phyloP scores from a whole-genome alignment of 2,888 invertebrate genomes.

The Lasioglossum figueresi region DNA sequence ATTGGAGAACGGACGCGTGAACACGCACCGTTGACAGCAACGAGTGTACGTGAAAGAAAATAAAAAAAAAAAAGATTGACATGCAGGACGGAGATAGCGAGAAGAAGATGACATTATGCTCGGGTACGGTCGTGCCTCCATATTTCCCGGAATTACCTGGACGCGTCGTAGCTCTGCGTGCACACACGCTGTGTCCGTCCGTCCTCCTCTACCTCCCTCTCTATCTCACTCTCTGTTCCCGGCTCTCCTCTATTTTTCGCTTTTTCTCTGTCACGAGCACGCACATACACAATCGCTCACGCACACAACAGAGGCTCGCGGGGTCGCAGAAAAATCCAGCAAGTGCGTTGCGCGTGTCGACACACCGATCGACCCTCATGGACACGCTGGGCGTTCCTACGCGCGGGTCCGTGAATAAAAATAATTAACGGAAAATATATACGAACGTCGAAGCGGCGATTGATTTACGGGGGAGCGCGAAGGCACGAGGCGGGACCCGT shows the following conservation, averaged over 20 bases:
- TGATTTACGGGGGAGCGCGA: conserved; percentile 78
- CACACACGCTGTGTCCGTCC: conserved; percentile 2
- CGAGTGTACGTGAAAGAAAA: conserved; percentile 43
- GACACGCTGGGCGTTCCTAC: conserved; percentile 70
- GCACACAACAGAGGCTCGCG: conserved; percentile 13
- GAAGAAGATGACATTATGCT: conserved; percentile 48
- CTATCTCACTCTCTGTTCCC: not conserved
- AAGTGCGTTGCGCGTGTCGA: conserved; percentile 30
- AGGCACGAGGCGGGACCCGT: conserved; percentile 74
- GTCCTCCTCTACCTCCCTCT: not conserved
- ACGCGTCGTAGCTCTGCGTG: conserved; percentile 15
- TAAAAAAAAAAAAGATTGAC: conserved; percentile 17
- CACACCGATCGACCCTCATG: conserved; percentile 46
- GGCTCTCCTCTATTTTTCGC: not conserved
- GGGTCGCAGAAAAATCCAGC: conserved; percentile 8
- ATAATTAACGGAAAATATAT: conserved; percentile 79
- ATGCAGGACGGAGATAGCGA: conserved; percentile 1
- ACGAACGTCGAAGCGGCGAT: conserved; percentile 77
- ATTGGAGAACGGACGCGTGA: conserved; percentile 46
- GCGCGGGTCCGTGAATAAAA: conserved; percentile 78
- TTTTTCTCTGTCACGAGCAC: not conserved
- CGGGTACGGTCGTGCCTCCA: conserved; percentile 28
- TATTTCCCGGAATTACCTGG: conserved; percentile 43
- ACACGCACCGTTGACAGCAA: conserved; percentile 45
- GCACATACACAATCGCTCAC: conserved; percentile 16